A percentile compares a stretch with the other conserved stretches of the same genome.
Conservation (phyloP, 2,113 vertebrate species). For the Chaetodon trifascialis region DNA sequence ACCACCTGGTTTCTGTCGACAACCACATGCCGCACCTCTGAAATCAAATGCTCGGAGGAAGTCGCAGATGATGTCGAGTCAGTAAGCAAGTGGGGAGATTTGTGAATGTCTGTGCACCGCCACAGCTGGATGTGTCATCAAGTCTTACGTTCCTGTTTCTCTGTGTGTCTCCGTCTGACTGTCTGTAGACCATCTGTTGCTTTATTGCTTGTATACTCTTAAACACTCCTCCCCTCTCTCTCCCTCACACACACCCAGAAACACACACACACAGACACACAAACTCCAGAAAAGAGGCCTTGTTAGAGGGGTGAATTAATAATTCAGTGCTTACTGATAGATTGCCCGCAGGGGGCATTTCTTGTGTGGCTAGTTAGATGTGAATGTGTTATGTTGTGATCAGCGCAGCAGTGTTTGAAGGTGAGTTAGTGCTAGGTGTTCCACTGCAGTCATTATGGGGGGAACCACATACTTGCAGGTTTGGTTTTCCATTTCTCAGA, state of each 20-base stretch:
- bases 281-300: slow-evolving; percentile 29
- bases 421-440: slow-evolving; percentile 71
- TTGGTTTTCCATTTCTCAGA: slow-evolving; percentile 77
- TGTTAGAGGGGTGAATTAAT: slow-evolving; percentile 62
- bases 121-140: slow-evolving; percentile 62
- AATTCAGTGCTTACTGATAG: slow-evolving; percentile 67
- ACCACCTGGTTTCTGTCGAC: slow-evolving; percentile 75
- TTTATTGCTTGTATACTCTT: slow-evolving; percentile 39
- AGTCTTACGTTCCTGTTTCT: slow-evolving; percentile 32
- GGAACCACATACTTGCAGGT: slow-evolving; percentile 61
- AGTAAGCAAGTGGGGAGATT: slow-evolving; percentile 49
- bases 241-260: background rate
- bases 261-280: slow-evolving; percentile 4
- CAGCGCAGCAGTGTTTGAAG: slow-evolving; percentile 56
- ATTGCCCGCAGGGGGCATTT: slow-evolving; percentile 52
- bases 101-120: slow-evolving; percentile 19
- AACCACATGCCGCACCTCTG: slow-evolving; percentile 59
- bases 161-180: slow-evolving; percentile 36
- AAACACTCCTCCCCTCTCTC: background rate
- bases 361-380: slow-evolving; percentile 34
- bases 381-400: slow-evolving; percentile 52
- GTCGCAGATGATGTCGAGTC: slow-evolving; percentile 74
- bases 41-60: slow-evolving; percentile 68
- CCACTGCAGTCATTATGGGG: slow-evolving; percentile 43
- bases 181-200: slow-evolving; percentile 57